phyloP scores from a whole-genome alignment of 2,888 invertebrate species.

The Scotopteryx bipunctaria region DNA sequence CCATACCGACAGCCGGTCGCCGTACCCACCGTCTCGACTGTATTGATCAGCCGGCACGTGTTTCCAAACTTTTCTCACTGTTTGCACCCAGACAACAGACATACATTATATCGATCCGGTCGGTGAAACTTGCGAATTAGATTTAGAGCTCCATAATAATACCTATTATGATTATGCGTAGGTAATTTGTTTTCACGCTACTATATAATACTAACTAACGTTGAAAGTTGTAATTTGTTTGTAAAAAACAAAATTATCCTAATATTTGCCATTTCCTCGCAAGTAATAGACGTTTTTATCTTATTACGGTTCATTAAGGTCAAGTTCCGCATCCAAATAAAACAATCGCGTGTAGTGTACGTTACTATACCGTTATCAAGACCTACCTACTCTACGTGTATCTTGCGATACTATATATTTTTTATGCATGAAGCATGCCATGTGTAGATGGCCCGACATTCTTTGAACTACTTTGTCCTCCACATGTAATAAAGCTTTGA shows the following conservation, averaged over 20 bases:
- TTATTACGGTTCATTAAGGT: conserved; percentile 40
- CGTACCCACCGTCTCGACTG: conserved; percentile 82
- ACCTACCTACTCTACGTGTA: conserved; percentile 50
- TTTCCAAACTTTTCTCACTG: conserved; percentile 46
- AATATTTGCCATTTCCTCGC: background rate
- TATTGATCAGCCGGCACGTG: conserved; percentile 79
- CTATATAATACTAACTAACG: too few species aligned
- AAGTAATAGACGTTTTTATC: conserved; percentile 24
- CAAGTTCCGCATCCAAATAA: conserved; percentile 37
- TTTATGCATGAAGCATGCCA: conserved; percentile 62
- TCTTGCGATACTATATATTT: conserved; percentile 48
- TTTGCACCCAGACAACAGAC: conserved; percentile 31
- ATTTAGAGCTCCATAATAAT: too few species aligned
- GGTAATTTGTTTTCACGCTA: background rate
- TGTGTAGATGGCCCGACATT: conserved; percentile 31
- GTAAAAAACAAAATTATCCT: background rate
- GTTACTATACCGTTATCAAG: conserved; percentile 62
- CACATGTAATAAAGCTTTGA: conserved; percentile 32
- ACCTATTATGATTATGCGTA: too few species aligned
- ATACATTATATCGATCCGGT: conserved; percentile 27
- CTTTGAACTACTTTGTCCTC: conserved; percentile 45
- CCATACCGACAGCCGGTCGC: conserved; percentile 73
- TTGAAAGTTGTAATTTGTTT: background rate
- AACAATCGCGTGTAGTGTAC: conserved; percentile 43
- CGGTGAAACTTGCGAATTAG: conserved; percentile 3